Evolutionary conservation across 2,888 invertebrate species (phyloP).

Genomic region (Perizoma flavofasciatum): DNA sequence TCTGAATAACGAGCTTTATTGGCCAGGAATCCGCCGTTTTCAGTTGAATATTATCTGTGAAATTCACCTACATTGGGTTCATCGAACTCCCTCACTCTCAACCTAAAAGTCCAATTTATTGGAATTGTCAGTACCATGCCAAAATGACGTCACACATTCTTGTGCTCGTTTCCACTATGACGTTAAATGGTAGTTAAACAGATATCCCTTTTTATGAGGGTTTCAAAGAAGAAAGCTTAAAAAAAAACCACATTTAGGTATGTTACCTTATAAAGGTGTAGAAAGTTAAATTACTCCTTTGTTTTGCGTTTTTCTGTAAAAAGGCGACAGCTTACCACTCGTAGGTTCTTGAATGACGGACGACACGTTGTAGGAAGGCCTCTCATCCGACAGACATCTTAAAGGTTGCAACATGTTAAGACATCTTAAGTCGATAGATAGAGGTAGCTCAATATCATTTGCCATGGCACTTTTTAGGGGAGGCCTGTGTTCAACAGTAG

Average conservation of each 20-base stretch:
- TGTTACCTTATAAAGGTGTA: too few relatives aligned
- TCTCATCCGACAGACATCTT: too few relatives aligned
- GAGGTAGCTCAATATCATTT: too few relatives aligned
- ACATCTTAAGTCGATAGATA: too few relatives aligned
- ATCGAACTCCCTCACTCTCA: conserved; percentile 15
- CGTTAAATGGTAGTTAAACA: conserved; percentile 1
- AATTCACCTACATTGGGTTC: conserved; percentile 31
- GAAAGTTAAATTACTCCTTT: too few relatives aligned
- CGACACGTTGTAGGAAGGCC: too few relatives aligned
- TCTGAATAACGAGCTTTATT: conserved; percentile 2
- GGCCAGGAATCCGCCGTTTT: conserved; percentile 12
- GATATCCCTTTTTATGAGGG: background rate
- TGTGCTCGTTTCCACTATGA: conserved; percentile 5
- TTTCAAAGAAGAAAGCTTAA: background rate
- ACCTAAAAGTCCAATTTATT: conserved; percentile 27
- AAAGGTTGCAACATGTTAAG: too few relatives aligned
- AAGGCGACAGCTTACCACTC: too few relatives aligned
- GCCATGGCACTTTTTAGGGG: too few relatives aligned
- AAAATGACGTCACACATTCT: conserved; percentile 28
- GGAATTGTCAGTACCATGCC: conserved; percentile 25
- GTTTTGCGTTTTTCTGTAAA: too few relatives aligned
- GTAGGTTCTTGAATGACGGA: too few relatives aligned
- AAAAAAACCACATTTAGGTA: background rate
- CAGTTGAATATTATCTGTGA: conserved; percentile 40
- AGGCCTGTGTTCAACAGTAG: too few relatives aligned